Evolutionary conservation across 2,888 invertebrate genomes (phyloP).

Genomic region (Rhopalosiphum nymphaeae): DNA sequence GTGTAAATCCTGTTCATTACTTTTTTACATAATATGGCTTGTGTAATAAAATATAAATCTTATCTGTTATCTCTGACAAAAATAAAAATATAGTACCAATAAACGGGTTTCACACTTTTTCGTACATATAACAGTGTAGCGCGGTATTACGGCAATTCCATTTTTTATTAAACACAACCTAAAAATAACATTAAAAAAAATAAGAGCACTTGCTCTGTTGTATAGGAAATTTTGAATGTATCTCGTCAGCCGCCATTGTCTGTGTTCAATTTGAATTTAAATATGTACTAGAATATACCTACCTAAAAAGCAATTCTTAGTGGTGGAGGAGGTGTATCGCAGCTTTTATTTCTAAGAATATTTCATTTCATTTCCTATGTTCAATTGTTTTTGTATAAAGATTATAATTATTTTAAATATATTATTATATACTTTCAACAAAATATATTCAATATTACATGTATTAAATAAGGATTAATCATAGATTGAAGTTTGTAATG

Average conservation of each 20-base stretch:
- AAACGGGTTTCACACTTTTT: too few species aligned
- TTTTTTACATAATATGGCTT: neutral
- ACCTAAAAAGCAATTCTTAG: too few species aligned
- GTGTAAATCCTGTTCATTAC: neutral
- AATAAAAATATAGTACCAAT: neutral
- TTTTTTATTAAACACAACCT: neutral
- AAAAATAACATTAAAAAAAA: neutral
- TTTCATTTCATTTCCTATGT: neutral
- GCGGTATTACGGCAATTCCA: neutral
- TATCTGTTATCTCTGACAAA: neutral
- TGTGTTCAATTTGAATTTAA: neutral
- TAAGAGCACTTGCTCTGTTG: neutral
- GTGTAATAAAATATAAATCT: neutral
- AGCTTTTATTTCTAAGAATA: neutral
- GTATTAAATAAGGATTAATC: neutral
- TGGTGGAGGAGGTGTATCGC: neutral
- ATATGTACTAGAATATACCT: neutral
- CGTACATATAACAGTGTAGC: neutral
- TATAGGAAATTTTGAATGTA: neutral
- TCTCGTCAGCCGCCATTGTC: neutral
- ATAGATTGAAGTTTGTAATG: neutral
- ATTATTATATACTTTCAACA: neutral
- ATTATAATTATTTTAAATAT: neutral
- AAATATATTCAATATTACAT: neutral
- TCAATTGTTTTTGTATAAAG: neutral